These are phyloP conservation scores for Labrus mixtus DNA, from an alignment of 2,113 vertebrate species.

Conservation along the genomic window DNA sequence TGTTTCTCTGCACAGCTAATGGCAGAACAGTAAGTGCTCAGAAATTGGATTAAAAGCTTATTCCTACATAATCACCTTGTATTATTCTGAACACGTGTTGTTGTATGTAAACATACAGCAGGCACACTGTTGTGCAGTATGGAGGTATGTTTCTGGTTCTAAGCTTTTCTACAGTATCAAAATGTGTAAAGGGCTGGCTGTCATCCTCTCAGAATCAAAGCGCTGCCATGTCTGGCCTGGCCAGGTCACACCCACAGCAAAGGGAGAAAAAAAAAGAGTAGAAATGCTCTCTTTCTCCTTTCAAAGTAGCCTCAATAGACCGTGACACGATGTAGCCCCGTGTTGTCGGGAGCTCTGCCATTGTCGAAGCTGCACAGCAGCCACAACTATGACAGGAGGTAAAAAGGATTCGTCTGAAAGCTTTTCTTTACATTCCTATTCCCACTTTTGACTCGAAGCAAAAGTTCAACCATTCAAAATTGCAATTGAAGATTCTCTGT, in stretches of 20 bases:
- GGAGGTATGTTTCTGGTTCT: not conserved
- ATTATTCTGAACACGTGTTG: slow-evolving; percentile 1
- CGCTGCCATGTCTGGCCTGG: not conserved
- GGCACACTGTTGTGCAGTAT: not conserved
- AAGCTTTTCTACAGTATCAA: not conserved
- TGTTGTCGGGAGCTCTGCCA: slow-evolving; percentile 2
- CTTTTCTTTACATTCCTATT: not conserved
- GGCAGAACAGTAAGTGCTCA: slow-evolving; percentile 14
- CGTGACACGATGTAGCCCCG: not conserved
- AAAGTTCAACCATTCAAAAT: not conserved
- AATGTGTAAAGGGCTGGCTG: not conserved
- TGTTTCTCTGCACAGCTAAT: slow-evolving; percentile 7
- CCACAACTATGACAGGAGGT: slow-evolving; percentile 2
- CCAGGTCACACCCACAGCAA: slow-evolving; percentile 3
- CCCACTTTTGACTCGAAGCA: slow-evolving; percentile 5
- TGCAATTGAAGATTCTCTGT: slow-evolving; percentile 19
- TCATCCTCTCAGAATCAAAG: not conserved
- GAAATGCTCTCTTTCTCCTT: not conserved
- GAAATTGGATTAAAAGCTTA: slow-evolving; percentile 7
- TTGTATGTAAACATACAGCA: not conserved
- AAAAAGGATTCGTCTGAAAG: slow-evolving; percentile 10
- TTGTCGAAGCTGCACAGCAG: not conserved
- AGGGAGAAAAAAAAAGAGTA: not conserved
- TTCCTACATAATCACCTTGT: not conserved
- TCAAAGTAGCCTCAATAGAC: slow-evolving; percentile 13